Conservation (phyloP, 2,888 invertebrate species). For the Hemaris fuciformis region DNA sequence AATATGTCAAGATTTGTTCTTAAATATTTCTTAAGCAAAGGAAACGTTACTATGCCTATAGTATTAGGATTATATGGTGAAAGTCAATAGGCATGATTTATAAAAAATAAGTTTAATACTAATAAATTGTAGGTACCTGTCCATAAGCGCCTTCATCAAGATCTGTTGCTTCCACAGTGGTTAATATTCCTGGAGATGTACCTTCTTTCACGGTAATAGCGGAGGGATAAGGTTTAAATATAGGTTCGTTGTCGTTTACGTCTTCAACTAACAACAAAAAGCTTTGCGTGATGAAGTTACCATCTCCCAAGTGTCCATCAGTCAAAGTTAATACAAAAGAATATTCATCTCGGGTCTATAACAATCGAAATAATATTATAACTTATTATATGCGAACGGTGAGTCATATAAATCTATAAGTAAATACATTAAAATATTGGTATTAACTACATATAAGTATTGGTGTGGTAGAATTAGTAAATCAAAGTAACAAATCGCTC, state of each 20-base stretch:
- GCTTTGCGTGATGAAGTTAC: slow-evolving; percentile 94
- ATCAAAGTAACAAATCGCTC: too few species aligned
- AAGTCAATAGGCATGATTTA: not conserved
- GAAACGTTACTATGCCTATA: not conserved
- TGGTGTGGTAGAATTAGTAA: too few species aligned
- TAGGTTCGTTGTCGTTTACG: slow-evolving; percentile 94
- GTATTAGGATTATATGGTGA: not conserved
- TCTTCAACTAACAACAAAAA: slow-evolving; percentile 94
- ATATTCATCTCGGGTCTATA: slow-evolving; percentile 92
- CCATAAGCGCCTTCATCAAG: slow-evolving; percentile 95
- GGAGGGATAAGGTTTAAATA: slow-evolving; percentile 92
- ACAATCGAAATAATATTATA: slow-evolving; percentile 25
- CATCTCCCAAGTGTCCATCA: slow-evolving; percentile 92
- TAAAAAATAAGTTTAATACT: not conserved
- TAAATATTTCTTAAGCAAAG: not conserved
- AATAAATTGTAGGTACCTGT: slow-evolving; percentile 78
- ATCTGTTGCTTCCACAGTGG: slow-evolving; percentile 93
- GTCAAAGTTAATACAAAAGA: slow-evolving; percentile 93
- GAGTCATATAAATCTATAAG: not conserved
- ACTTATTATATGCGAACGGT: not conserved
- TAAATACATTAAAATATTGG: too few species aligned
- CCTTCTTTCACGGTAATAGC: slow-evolving; percentile 91
- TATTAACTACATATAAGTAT: too few species aligned
- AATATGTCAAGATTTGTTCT: not conserved
- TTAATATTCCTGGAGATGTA: slow-evolving; percentile 86